Conservation (phyloP, 2,113 vertebrate genomes). For the Seriola rivoliana region DNA sequence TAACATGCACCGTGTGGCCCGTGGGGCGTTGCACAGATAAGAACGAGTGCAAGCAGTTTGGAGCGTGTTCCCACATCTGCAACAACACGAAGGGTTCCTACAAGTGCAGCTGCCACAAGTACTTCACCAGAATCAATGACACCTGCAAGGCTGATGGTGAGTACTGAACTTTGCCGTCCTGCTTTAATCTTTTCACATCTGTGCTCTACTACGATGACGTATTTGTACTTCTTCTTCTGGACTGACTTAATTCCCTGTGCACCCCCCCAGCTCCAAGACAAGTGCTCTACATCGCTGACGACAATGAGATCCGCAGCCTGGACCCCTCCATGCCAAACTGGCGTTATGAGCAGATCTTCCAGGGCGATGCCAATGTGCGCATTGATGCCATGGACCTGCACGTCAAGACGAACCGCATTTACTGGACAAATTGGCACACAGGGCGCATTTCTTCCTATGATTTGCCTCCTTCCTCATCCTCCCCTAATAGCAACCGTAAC, state of each 20-base stretch:
- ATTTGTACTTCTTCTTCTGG: constrained; percentile 1
- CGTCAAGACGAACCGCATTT: constrained; percentile 93
- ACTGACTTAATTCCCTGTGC: neutral
- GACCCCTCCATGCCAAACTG: constrained; percentile 93
- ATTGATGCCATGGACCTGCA: constrained; percentile 98
- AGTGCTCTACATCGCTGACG: constrained; percentile 95
- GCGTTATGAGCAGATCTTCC: constrained; percentile 94
- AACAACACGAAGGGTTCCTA: constrained; percentile 97
- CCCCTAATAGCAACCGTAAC: constrained; percentile 89
- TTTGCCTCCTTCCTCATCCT: constrained; percentile 82
- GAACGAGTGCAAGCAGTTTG: constrained; percentile 93
- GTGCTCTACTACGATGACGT: neutral
- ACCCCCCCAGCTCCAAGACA: constrained; percentile 82
- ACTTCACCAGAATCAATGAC: constrained; percentile 92
- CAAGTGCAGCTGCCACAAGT: constrained; percentile 93
- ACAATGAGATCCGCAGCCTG: constrained; percentile 98
- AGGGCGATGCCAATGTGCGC: constrained; percentile 94
- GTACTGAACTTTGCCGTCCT: neutral
- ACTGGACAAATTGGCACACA: constrained; percentile 99
- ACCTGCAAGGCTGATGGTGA: constrained; percentile 96
- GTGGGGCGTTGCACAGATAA: constrained; percentile 84
- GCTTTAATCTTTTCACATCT: neutral
- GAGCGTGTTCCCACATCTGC: constrained; percentile 95
- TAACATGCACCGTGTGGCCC: neutral
- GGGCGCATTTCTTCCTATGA: constrained; percentile 93